Conservation (phyloP, 2,888 invertebrate genomes). For the Rhabditoides inermis region DNA sequence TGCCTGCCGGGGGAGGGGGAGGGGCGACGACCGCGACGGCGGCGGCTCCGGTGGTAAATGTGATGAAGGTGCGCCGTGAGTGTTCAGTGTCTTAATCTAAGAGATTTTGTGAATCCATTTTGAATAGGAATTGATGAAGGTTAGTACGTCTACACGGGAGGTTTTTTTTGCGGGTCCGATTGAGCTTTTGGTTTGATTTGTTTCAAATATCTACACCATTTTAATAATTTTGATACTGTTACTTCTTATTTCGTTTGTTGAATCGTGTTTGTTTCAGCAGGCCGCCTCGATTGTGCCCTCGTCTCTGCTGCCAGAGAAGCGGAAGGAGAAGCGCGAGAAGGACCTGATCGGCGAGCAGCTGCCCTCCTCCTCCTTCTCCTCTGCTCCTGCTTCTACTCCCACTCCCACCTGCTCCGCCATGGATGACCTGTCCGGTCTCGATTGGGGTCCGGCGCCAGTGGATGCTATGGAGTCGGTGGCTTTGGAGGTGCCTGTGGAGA, state of each 20-base stretch:
- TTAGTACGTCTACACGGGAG: too few species aligned
- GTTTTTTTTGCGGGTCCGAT: too few species aligned
- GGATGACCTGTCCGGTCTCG: constrained; percentile 7
- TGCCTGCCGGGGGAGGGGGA: too few species aligned
- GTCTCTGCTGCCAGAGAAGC: constrained; percentile 13
- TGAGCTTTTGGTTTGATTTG: too few species aligned
- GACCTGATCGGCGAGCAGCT: constrained; percentile 12
- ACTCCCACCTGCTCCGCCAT: constrained; percentile 1
- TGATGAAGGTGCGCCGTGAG: constrained; percentile 12
- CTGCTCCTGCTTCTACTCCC: neutral
- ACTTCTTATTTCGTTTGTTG: too few species aligned
- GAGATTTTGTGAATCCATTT: neutral
- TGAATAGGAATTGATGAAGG: too few species aligned
- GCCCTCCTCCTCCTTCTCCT: constrained; percentile 9
- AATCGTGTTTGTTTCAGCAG: neutral
- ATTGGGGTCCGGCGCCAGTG: neutral
- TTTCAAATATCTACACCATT: too few species aligned
- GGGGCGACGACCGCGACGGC: neutral
- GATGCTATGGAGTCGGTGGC: constrained; percentile 9
- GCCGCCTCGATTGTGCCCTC: constrained; percentile 24
- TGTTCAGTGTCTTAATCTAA: neutral
- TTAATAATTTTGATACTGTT: too few species aligned
- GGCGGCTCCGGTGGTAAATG: constrained; percentile 4
- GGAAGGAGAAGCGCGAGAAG: constrained; percentile 16
- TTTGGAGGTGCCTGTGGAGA: constrained; percentile 8